Evolutionary conservation across 2,797 vertebrate species (phyloP), one percentile per base, ranked within the genome.

Genomic region (Hyperoplus lanceolatus): DNA sequence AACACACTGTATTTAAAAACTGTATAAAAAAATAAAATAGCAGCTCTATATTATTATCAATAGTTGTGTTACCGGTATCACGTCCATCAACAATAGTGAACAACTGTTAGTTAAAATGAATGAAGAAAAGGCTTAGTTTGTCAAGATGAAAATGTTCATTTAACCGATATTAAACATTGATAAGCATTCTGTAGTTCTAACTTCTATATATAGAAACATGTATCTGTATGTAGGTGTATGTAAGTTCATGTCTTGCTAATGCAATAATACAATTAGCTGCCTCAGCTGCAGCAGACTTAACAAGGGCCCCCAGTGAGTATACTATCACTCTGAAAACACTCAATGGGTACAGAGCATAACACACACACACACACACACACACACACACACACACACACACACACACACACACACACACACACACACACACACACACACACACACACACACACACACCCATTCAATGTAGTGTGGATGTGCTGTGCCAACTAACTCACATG

Each of bases 401-500:
- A 21, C 80, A 75, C 89, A 79, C 90, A 83, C 81, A 75, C 84
- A 82, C 83, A 75, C 89, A 79, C 90, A 83, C 81, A 76, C 84
- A 82, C 83, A 21, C 21, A 21, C 21, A 21, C 21, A 21, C 21
- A 21, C 21, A 21, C 21, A 21, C 21, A 21, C 21, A 21, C 21
- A 21, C 21, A 21, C 21, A 21, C 80, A 75, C 89, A 79, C 90
- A 83, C 81, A 75, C 84, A 82, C 83, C 65, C 90, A 93, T 84
- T 90, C 87, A 90, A 82, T 87, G 93, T 90, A 90, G 91, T 71
- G 83, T 90, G 87, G 91, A 83, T 79, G 72, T 86, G 89, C 86
- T 88, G 90, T 90, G 89, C 89, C 89, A 92, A 81, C 88, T 93
- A 92, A 81, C 88, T 93, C 92, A 92, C 94, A 93, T 94, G 92